phyloP scores from a whole-genome alignment of 2,797 vertebrate genomes.

The Brotula barbata region DNA sequence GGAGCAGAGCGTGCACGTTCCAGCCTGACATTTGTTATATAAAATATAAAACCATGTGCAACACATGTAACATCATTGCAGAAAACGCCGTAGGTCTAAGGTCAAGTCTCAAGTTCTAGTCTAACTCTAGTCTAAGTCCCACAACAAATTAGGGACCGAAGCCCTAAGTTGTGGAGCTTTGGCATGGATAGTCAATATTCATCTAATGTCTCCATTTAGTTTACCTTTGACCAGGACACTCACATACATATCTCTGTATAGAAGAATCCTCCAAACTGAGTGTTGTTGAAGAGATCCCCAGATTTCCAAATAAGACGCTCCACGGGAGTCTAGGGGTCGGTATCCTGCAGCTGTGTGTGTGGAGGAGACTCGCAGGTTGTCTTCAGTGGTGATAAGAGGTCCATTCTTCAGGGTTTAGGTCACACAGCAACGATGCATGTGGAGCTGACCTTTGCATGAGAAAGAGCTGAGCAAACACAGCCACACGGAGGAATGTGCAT shows the following conservation, averaged over 20 bases:
- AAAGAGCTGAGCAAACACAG: conserved; percentile 40
- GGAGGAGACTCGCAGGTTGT: conserved; percentile 19
- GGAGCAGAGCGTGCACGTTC: no score
- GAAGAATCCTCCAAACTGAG: conserved; percentile 26
- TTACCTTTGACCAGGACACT: no score
- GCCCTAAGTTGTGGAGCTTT: no score
- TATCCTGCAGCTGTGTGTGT: not conserved
- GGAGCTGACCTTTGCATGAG: conserved; percentile 39
- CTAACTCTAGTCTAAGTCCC: no score
- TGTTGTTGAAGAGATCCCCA: conserved; percentile 42
- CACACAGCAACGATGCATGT: conserved; percentile 15
- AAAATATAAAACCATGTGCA: no score
- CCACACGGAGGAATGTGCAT: conserved; percentile 17
- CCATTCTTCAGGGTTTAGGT: conserved; percentile 8
- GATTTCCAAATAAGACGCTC: conserved; percentile 16
- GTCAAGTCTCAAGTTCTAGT: no score
- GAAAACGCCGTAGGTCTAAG: no score
- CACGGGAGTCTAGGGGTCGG: conserved; percentile 15
- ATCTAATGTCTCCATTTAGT: no score
- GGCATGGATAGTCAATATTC: no score
- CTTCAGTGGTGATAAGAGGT: conserved; percentile 32
- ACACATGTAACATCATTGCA: no score
- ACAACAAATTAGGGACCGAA: no score
- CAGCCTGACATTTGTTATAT: no score
- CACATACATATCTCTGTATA: conserved; percentile 34